Evolutionary conservation across 2,888 invertebrate genomes (phyloP).

Genomic region (Acanthoscelides obtectus): DNA sequence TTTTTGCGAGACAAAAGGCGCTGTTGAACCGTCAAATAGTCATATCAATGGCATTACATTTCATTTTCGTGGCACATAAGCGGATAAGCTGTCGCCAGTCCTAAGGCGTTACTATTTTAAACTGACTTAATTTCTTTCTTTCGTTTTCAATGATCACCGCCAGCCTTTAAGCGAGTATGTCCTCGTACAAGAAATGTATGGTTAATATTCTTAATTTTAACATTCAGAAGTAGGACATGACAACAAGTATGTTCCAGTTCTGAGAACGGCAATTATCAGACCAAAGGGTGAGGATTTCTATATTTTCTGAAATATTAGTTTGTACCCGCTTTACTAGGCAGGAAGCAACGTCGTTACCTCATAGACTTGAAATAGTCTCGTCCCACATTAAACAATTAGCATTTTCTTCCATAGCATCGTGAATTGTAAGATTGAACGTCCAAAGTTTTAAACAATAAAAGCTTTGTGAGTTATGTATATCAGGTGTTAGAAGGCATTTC

Average conservation of each 20-base stretch:
- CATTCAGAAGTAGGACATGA: conserved; percentile 13
- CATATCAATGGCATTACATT: conserved; percentile 11
- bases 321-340: conserved; percentile 16
- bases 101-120: conserved; percentile 14
- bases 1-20: background rate
- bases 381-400: conserved; percentile 18
- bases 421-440: conserved; percentile 21
- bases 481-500: conserved; percentile 22
- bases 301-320: background rate
- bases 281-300: conserved; percentile 7
- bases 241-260: conserved; percentile 8
- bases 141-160: conserved; percentile 15
- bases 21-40: background rate
- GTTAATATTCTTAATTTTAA: no score
- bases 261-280: conserved; percentile 13
- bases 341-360: conserved; percentile 22
- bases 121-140: conserved; percentile 10
- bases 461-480: conserved; percentile 18
- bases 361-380: conserved; percentile 17
- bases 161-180: no score
- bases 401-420: conserved; percentile 7
- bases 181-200: no score
- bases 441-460: conserved; percentile 25
- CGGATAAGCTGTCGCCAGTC: conserved; percentile 15
- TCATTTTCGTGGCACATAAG: conserved; percentile 3